Evolutionary conservation across 2,888 invertebrate genomes (phyloP), one percentile per base, ranked within the genome.

Genomic region (Oegoconia quadripuncta): DNA sequence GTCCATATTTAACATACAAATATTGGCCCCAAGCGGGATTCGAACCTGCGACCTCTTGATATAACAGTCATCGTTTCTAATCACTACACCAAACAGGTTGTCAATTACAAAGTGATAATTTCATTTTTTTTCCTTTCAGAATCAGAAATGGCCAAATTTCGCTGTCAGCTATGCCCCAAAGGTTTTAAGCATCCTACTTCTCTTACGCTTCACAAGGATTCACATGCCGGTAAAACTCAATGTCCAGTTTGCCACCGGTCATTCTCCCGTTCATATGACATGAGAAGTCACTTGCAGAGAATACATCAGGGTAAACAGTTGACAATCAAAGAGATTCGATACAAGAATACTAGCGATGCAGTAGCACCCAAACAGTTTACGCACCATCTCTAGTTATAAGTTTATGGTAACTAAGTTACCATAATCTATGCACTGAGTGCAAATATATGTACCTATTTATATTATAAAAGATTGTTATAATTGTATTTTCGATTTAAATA

Each of bases 161-260:
- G 89, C 50, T 91, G 91, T 72, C 89, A 89, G 65, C 72, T 90
- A 52, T 91, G 91, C 71, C 89, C 89, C 46, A 91, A 90, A 78
- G 89, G 89, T 44, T 91, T 91, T 62, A 90, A 89, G 62, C 90
- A 90, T 68, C 90, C 90, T 11, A 90, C 89, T 48, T 91, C 91
- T 37, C 70, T 91, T 57, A 90, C 90, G 39, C 75, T 90, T 34
- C 91, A 91, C 60, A 90, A 89, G 72, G 90, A 90, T 63, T 88
- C 90, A 30, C 91, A 91, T 53, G 89, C 89, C 35, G 91, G 91
- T 16, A 90, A 90, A 67, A 91, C 91, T 14, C 89, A 89, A 55
- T 91, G 91, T 53, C 90, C 90, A 7, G 89, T 91, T 35, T 91
- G 91, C 53, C 88, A 87, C 48, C 79, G 90, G 47, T 88, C 90